A percentile compares a stretch with the other conserved stretches of the same genome.
Conservation (phyloP, 2,113 vertebrate genomes). For the Myotis lucifugus region DNA sequence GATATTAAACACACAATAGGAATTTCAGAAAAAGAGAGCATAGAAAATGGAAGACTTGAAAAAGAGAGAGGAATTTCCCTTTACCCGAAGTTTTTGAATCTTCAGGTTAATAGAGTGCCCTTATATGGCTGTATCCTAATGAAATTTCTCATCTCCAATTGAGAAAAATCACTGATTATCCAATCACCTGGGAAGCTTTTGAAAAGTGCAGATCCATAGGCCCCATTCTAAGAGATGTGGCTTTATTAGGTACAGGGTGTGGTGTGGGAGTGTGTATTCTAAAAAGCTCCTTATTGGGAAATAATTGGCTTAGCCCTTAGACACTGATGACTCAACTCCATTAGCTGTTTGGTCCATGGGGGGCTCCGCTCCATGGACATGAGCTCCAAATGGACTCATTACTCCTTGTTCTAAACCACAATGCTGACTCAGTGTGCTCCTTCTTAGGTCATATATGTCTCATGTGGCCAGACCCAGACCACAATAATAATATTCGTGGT, state of each 20-base stretch:
- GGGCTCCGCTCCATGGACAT: not conserved
- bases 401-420: slow-evolving; percentile 39
- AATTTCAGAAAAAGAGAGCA: not conserved
- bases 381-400: not conserved
- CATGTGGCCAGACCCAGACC: slow-evolving; percentile 19
- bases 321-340: slow-evolving; percentile 41
- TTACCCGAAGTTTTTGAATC: not conserved
- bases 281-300: not conserved
- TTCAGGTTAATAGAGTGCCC: not conserved
- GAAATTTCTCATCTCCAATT: not conserved
- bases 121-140: not conserved
- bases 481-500: slow-evolving; percentile 32
- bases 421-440: slow-evolving; percentile 55
- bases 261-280: not conserved
- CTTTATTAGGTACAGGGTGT: not conserved
- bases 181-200: not conserved
- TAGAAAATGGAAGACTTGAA: not conserved
- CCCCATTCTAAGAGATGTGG: not conserved
- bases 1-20: not conserved
- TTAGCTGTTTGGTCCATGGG: slow-evolving; percentile 15
- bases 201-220: not conserved
- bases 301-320: slow-evolving; percentile 5
- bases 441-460: not conserved
- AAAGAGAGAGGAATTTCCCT: not conserved
- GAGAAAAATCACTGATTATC: not conserved